These are phyloP conservation scores for Pteruthius melanotis DNA, from an alignment of 2,113 vertebrate genomes.

Conservation along the genomic window DNA sequence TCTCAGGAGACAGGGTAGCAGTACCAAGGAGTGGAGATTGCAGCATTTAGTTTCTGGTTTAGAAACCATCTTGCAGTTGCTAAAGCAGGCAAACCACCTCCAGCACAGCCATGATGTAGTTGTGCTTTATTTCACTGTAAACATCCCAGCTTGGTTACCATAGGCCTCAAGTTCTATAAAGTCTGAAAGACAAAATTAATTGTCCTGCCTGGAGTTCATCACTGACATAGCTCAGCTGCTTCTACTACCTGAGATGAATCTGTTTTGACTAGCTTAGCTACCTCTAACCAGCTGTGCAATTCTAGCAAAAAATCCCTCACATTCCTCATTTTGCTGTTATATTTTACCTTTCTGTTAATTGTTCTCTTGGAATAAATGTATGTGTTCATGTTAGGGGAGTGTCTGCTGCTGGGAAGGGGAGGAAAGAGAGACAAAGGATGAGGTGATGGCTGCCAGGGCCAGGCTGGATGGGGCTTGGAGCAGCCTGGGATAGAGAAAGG, in stretches of 20 bases:
- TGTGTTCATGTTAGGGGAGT: rapidly evolving
- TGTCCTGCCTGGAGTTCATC: not conserved
- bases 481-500: not conserved
- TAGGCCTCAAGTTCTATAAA: not conserved
- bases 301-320: not conserved
- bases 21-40: not conserved
- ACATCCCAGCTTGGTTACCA: not conserved
- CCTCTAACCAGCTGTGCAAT: not conserved
- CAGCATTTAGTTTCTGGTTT: not conserved
- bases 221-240: not conserved
- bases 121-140: not conserved
- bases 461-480: not conserved
- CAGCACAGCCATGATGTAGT: not conserved
- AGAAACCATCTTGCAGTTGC: not conserved
- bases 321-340: not conserved
- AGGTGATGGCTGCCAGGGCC: not conserved
- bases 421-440: not conserved
- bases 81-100: not conserved
- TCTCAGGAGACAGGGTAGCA: not conserved
- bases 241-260: not conserved
- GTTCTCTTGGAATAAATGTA: not conserved
- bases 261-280: not conserved
- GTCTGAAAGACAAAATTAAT: not conserved
- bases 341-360: not conserved
- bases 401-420: not conserved